Conservation (phyloP, 2,888 invertebrate genomes). For the Griposia aprilina region DNA sequence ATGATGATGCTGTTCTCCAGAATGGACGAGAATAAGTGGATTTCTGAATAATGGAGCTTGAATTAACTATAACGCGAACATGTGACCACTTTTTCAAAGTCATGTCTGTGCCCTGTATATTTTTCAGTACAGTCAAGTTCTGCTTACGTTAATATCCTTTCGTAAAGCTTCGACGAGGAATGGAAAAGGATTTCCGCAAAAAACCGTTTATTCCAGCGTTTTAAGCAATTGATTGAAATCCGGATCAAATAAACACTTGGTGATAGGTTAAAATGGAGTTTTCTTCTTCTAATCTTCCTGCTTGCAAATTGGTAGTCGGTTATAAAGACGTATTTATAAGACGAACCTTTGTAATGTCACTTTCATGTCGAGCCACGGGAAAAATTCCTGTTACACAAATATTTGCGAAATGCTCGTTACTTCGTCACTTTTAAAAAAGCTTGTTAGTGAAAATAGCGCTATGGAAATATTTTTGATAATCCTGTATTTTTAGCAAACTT, state of each 20-base stretch:
- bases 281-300: conserved; percentile 67
- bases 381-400: conserved; percentile 54
- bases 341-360: conserved; percentile 45
- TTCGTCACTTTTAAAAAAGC: conserved; percentile 47
- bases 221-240: conserved; percentile 79
- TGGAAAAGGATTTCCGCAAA: conserved; percentile 53
- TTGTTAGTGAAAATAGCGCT: conserved; percentile 45
- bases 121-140: conserved; percentile 2
- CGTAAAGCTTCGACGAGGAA: conserved; percentile 35
- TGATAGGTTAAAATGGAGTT: conserved; percentile 71
- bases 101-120: not conserved
- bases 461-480: conserved; percentile 19
- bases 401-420: conserved; percentile 51
- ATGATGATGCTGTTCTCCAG: conserved; percentile 65
- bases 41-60: conserved; percentile 67
- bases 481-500: conserved; percentile 18
- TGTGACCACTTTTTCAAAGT: conserved; percentile 8
- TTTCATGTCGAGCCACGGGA: conserved; percentile 48
- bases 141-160: conserved; percentile 24
- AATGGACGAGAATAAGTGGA: conserved; percentile 68
- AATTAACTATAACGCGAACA: conserved; percentile 49
- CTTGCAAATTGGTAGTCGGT: conserved; percentile 66
- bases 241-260: conserved; percentile 69
- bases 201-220: conserved; percentile 75
- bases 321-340: conserved; percentile 62